Base-by-base conservation (phyloP, 2,888 invertebrate genomes). In the Lysandra coridon region DNA sequence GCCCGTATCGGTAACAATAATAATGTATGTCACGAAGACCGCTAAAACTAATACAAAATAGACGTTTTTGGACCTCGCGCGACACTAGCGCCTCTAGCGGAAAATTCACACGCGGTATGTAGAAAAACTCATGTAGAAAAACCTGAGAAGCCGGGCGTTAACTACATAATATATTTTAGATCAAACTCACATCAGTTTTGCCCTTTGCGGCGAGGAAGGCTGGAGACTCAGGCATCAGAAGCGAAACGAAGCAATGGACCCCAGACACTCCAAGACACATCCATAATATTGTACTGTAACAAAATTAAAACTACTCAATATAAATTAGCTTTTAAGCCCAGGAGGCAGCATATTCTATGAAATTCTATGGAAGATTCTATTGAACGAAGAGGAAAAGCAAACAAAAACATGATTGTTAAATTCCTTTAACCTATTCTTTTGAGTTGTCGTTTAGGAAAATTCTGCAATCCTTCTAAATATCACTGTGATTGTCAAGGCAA, bases 141-240 rank as follows among this genome's bases (percentile, higher is more conserved):
- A 6, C 40, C 40, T 40, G 0, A 40, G 1, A 40, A 40, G 7
- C 40, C 6, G 44, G 44, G 44, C 14, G 53, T 53, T 3, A 53
- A 53, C 4, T 14, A 49, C 33, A 33, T 12, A 23, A 23, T 23
- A 37, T 37, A 3, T 37, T 37, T 37, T n/a, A 4, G 62, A 23
- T 62, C 33, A 60, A 14, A 44, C 40, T 77, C 76, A 91, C 91
- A 82, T 89, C 80, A 1, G 81, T 49, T 74, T 86, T 86, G 0
- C 91, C 90, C 12, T 82, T 84, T n/a, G 91, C 89, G 1, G 92
- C 90, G 60, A 92, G 88, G 82, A 84, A 91, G 5, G 91, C 85
- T 0, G 92, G 92, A 0, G 92, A 92, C 84, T 92, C 92, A 0
- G 92, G 92, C 83, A 90, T 84, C n/a, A 89, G 82, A 40, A 87